Base-by-base conservation (phyloP, 1,140 invertebrate species). In the Geopemphigus sp. region DNA sequence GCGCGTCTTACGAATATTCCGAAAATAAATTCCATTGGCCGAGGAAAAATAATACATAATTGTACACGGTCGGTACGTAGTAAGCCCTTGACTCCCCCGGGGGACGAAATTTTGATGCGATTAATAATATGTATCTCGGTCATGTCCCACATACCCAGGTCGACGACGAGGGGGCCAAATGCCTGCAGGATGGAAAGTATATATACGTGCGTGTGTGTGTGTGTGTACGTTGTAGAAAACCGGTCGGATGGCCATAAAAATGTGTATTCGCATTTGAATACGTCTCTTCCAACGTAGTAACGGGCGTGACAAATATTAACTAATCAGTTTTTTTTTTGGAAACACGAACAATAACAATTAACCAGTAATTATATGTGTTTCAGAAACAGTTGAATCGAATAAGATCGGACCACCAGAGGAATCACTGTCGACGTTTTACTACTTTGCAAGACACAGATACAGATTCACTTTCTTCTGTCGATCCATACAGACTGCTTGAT, bases 401-500 rank as follows among this genome's bases (percentile, higher is more conserved):
- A 11, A 76, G 73, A 76, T 76, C 73, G 5, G 73, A 76, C 26
- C 73, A 76, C 10, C 73, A 76, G 15, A 76, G 73, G 73, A 76
- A 76, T 76, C 73, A 59, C 14, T 74, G 72, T 57, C 72, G 72
- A 17, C 73, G 73, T 24, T 76, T 61, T 63, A 59, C 73, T 76
- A 76, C 73, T 47, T 47, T 76, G 24, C 73, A 76, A 59, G 73
- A 76, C 17, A 61, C 73, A 76, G 56, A 76, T 47, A 76, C 73
- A 61, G 73, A 76, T 61, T 76, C 73, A 26, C 73, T 76, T 32
- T 61, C 73, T 59, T 47, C 73, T 47, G 47, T 94, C 76, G 92
- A 96, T 86, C 94, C 94, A 82, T 95, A 95, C 84, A 90, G 90
- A 83, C 87, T 96, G 63, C 87, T 95, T 63, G 92, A 95, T 82